These are phyloP conservation scores for Acipenser ruthenus DNA, from an alignment of 2,797 vertebrate species.

Conservation along the genomic window DNA sequence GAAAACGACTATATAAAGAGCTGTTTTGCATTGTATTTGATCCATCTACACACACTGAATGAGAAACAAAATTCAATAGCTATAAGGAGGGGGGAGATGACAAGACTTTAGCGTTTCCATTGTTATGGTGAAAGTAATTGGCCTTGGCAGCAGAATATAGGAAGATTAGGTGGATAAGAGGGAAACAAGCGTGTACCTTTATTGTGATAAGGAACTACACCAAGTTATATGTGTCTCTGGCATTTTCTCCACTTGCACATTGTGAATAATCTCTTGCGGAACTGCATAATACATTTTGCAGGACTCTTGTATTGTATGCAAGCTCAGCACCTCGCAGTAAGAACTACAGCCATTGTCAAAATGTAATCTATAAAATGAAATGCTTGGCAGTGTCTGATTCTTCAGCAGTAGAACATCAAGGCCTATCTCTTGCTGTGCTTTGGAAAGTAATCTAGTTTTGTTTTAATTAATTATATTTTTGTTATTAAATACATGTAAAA, in stretches of 20 bases:
- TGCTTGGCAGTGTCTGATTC: background rate
- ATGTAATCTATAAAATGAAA: background rate
- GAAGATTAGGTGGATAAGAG: background rate
- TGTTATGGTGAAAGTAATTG: conserved; percentile 6
- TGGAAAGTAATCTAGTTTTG: no score
- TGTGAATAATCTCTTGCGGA: background rate
- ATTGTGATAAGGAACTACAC: conserved; percentile 3
- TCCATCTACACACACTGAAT: background rate
- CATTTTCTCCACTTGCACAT: background rate
- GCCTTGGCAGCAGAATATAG: background rate
- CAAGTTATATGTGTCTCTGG: background rate
- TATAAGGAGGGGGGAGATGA: background rate
- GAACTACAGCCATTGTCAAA: background rate
- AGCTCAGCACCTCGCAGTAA: background rate
- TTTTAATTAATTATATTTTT: no score
- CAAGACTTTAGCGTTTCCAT: background rate
- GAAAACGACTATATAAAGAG: no score
- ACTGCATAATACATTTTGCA: background rate
- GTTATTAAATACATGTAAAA: no score
- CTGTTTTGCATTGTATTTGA: no score
- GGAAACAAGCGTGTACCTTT: background rate
- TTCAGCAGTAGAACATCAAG: background rate
- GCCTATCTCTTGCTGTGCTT: no score
- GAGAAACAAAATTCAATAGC: background rate
- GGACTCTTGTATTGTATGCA: background rate